Conservation (phyloP, 2,113 vertebrate species). For the Cheilinus undulatus region DNA sequence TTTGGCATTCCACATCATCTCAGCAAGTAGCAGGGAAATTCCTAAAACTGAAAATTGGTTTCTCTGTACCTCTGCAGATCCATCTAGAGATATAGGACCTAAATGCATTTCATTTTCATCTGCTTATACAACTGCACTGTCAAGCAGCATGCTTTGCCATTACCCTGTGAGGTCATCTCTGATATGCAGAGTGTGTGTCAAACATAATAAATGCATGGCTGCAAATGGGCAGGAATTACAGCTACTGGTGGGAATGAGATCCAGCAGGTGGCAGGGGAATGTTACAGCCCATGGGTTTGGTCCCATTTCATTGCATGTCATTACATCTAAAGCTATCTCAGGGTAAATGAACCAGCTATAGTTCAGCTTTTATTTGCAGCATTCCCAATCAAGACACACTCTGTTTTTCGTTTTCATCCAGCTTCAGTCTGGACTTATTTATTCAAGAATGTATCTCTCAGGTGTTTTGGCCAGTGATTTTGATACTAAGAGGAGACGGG, state of each 20-base stretch:
- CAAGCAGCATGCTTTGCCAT: conserved; percentile 10
- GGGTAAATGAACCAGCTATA: conserved; percentile 14
- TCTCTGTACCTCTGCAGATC: conserved; percentile 27
- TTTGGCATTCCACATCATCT: conserved; percentile 26
- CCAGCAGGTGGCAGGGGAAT: conserved; percentile 50
- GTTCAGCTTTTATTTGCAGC: conserved; percentile 33
- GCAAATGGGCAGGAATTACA: conserved; percentile 40
- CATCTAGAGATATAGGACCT: conserved; percentile 8
- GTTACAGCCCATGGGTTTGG: conserved; percentile 30
- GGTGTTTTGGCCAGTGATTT: background rate
- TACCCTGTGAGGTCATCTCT: conserved; percentile 51
- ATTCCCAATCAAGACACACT: background rate
- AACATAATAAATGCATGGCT: conserved; percentile 45
- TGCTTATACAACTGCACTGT: conserved; percentile 25
- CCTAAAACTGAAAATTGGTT: conserved; percentile 33
- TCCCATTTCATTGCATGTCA: conserved; percentile 33
- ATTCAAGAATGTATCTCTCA: background rate
- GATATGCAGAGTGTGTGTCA: conserved; percentile 38
- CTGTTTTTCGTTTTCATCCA: too few species aligned
- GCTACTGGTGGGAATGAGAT: conserved; percentile 45
- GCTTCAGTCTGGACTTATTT: too few species aligned
- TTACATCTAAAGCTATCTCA: conserved; percentile 41
- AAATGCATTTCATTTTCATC: conserved; percentile 41
- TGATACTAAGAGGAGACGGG: background rate
- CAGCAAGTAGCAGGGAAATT: conserved; percentile 24